Conservation (phyloP, 2,888 invertebrate genomes). For the Agonum fuliginosum region DNA sequence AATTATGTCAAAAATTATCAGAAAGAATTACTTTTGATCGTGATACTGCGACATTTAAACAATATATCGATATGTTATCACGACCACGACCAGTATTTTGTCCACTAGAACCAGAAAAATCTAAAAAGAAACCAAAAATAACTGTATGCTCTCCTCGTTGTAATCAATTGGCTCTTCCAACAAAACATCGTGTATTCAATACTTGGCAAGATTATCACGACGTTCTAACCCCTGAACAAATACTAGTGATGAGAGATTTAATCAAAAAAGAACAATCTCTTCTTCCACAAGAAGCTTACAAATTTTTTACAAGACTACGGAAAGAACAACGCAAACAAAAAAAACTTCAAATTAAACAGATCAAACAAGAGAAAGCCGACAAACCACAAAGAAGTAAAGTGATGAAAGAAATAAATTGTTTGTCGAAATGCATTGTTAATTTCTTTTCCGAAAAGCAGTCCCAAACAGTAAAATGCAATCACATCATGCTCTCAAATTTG, state of each 20-base stretch:
- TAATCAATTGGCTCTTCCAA: conserved; percentile 67
- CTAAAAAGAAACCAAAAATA: conserved; percentile 61
- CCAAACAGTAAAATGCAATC: conserved; percentile 67
- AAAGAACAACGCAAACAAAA: conserved; percentile 29
- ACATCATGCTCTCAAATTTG: conserved; percentile 67
- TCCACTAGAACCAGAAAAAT: conserved; percentile 14
- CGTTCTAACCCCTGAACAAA: conserved; percentile 65
- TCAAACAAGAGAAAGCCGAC: neutral
- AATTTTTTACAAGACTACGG: conserved; percentile 68
- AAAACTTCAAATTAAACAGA: conserved; percentile 5
- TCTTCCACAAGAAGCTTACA: conserved; percentile 67
- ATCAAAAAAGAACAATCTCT: conserved; percentile 67
- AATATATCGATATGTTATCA: conserved; percentile 45
- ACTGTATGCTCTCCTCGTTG: conserved; percentile 66
- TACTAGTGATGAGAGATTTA: conserved; percentile 67
- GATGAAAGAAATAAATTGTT: conserved; percentile 19
- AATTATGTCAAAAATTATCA: neutral
- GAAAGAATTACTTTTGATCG: conserved; percentile 34
- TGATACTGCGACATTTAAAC: conserved; percentile 17
- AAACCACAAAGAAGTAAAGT: conserved; percentile 53
- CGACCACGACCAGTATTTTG: neutral
- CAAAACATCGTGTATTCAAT: conserved; percentile 66
- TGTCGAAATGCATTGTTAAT: conserved; percentile 63
- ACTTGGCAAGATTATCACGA: conserved; percentile 67
- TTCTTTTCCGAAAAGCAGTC: conserved; percentile 66